These are phyloP conservation scores for Auanema sp. DNA, from an alignment of 2,888 invertebrate genomes.

Conservation along the genomic window DNA sequence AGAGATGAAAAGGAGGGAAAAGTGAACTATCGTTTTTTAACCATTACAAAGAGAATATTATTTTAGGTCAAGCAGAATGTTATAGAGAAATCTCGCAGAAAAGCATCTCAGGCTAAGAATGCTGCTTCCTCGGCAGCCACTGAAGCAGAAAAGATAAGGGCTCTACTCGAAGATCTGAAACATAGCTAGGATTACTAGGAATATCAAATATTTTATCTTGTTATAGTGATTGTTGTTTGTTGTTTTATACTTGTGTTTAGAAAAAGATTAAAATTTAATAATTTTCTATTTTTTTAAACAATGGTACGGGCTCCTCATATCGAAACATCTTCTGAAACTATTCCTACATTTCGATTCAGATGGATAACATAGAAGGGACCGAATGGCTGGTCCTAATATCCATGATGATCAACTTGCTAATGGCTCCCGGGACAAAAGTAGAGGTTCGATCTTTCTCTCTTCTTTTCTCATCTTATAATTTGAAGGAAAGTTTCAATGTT, in stretches of 20 bases:
- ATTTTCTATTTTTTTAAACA: no score
- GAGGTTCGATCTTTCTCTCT: slow-evolving; percentile 82
- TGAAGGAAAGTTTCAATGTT: slow-evolving; percentile 95
- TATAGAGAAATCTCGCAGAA: slow-evolving; percentile 22
- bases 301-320: no score
- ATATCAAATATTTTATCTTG: no score
- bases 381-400: slow-evolving; percentile 56
- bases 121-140: slow-evolving; percentile 25
- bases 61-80: slow-evolving; percentile 23
- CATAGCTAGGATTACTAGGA: background rate
- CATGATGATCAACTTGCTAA: slow-evolving; percentile 45
- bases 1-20: slow-evolving; percentile 10
- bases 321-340: background rate
- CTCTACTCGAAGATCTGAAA: slow-evolving; percentile 24
- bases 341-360: slow-evolving; percentile 5
- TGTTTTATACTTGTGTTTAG: no score
- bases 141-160: slow-evolving; percentile 28
- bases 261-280: no score
- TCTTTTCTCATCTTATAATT: background rate
- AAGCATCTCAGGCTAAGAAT: slow-evolving; percentile 31
- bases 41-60: no score
- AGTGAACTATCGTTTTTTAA: background rate
- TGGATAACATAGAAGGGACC: slow-evolving; percentile 45
- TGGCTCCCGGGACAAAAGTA: slow-evolving; percentile 73
- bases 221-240: no score